Percentiles rank a stretch among this genome's conserved stretches.
Evolutionary conservation across 2,888 invertebrate genomes (phyloP).

Genomic region (Stenotaenia linearis): DNA sequence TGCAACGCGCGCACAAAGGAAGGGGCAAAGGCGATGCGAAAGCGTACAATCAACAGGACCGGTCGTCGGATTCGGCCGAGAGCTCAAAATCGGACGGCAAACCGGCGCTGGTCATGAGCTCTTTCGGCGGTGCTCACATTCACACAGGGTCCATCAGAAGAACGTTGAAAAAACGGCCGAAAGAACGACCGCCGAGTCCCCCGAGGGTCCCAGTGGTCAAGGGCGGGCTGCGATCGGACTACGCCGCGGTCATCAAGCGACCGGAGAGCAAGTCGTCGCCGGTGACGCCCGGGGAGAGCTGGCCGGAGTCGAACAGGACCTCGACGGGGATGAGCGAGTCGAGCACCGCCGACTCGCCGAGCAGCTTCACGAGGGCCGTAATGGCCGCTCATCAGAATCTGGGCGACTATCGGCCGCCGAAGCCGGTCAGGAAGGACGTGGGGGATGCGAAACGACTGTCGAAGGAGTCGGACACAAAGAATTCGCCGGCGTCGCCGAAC

Average conservation of each 20-base stretch:
- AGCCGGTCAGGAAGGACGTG: neutral
- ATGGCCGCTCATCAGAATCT: conserved; percentile 28
- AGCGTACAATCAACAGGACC: conserved; percentile 47
- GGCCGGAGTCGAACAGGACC: neutral
- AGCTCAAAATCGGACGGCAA: neutral
- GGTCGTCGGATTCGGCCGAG: conserved; percentile 56
- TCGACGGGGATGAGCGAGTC: neutral
- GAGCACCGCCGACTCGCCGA: conserved; percentile 18
- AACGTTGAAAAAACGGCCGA: conserved; percentile 38
- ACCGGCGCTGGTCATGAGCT: neutral
- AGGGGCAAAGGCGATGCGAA: conserved; percentile 33
- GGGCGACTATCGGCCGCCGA: conserved; percentile 27
- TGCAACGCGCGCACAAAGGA: conserved; percentile 35
- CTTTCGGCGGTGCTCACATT: neutral
- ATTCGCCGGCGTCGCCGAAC: conserved; percentile 33
- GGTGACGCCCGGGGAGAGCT: neutral
- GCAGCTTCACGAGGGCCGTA: conserved; percentile 24
- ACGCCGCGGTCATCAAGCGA: conserved; percentile 27
- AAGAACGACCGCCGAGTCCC: conserved; percentile 40
- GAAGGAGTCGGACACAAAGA: conserved; percentile 29
- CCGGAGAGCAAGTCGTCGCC: conserved; percentile 12
- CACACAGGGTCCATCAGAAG: conserved; percentile 30
- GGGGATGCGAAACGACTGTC: neutral
- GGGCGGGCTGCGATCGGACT: conserved; percentile 29
- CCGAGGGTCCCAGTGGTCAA: conserved; percentile 38